Percentiles rank a stretch among this genome's conserved stretches.
phyloP scores from a whole-genome alignment of 2,888 invertebrate genomes.

The Desoria tigrina region DNA sequence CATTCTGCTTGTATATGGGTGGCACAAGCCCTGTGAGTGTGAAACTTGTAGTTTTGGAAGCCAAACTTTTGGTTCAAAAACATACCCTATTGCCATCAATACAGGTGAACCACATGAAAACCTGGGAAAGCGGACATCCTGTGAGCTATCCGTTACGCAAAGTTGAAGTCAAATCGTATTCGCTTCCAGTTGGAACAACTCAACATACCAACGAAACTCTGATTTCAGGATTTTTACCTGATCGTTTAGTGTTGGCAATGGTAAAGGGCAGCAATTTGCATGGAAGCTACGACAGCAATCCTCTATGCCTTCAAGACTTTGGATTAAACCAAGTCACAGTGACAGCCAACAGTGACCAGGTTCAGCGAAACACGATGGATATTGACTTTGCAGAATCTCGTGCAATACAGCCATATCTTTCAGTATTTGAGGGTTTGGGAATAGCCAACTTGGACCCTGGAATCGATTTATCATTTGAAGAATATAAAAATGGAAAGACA shows the following conservation, averaged over 20 bases:
- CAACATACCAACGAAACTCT: too few relatives aligned
- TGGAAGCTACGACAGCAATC: not conserved
- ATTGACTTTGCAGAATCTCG: not conserved
- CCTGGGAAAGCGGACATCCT: too few relatives aligned
- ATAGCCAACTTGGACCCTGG: not conserved
- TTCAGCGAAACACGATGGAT: not conserved
- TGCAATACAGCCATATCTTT: not conserved
- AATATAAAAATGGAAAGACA: too few relatives aligned
- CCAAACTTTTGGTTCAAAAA: not conserved
- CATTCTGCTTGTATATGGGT: not conserved
- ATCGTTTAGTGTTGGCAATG: not conserved
- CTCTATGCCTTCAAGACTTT: not conserved
- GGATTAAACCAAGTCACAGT: not conserved
- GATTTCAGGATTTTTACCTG: not conserved
- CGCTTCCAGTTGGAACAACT: too few relatives aligned
- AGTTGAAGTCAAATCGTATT: constrained; percentile 5
- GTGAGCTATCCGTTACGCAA: constrained; percentile 3
- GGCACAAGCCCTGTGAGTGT: not conserved
- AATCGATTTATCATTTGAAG: not conserved
- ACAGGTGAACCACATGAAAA: not conserved
- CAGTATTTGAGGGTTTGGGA: not conserved
- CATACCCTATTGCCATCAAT: not conserved
- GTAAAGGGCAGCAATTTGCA: not conserved
- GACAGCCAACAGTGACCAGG: not conserved
- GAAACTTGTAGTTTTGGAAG: not conserved